Evolutionary conservation across 2,888 invertebrate species (phyloP), one percentile per base, ranked within the genome.

Genomic region (Nyleta sp.): DNA sequence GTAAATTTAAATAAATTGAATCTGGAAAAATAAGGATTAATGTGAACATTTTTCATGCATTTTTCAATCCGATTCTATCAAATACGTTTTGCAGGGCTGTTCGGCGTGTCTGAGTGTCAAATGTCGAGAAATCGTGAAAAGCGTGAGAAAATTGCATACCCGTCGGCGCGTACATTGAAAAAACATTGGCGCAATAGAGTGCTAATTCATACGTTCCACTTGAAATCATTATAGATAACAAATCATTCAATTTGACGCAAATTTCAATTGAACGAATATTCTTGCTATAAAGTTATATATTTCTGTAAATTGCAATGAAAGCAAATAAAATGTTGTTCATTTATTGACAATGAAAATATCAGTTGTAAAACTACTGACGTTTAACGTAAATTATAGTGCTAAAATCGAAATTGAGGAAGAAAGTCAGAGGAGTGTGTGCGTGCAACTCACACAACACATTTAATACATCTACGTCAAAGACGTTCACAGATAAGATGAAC

Each of bases 371-470:
- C 2, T 59, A 22, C 6, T 20, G 20, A 60, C 28, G 11, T 33
- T 35, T n/a, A 18, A 33, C 38, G 24, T 22, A 38, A 50, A 64
- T 64, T 50, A 64, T 52, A 42, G 20, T 52, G 40, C 52, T 42
- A 52, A 52, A 64, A 52, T 48, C 10, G 31, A 64, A 42, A 62
- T 13, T 55, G 38, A 10, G 13, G 40, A 38, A 15, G 38, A 44
- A 35, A 38, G 13, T n/a, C 7, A 31, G 35, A 15, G 17, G 18
- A 52, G n/a, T 53, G 22, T 42, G 5, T 42, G 35, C 8, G 18
- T 40, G 15, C 18, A 2, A 33, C 22, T 33, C 46, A 48, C 4
- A 17, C 31, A 17, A 38, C 18, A 52, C 31, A 55, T n/a, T n/a
- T n/a, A n/a, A n/a, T n/a, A n/a, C n/a, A n/a, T 24, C 7, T 33